These are phyloP conservation scores for Caenorhabditis wallacei DNA, from an alignment of 2,888 invertebrate genomes.

Conservation along the genomic window DNA sequence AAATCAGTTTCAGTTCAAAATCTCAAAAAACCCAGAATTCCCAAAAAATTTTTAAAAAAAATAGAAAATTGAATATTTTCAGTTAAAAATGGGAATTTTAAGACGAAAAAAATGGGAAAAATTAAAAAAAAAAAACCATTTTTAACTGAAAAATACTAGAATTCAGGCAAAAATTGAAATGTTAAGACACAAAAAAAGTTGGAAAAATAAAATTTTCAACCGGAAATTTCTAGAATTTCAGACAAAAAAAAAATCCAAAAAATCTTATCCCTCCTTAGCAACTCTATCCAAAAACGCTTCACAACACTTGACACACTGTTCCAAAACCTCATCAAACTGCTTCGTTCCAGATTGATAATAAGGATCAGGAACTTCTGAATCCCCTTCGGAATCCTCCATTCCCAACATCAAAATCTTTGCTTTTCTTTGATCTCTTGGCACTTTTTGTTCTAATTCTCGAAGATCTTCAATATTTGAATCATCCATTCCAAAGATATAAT, in stretches of 20 bases:
- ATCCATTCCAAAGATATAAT: conserved; percentile 97
- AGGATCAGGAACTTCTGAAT: conserved; percentile 89
- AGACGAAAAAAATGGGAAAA: too few species aligned
- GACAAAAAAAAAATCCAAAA: background rate
- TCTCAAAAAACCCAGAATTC: too few species aligned
- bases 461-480: conserved; percentile 88
- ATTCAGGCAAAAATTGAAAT: too few species aligned
- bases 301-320: conserved; percentile 88
- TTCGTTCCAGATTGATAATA: conserved; percentile 89
- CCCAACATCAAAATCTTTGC: conserved; percentile 91
- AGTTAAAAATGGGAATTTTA: too few species aligned
- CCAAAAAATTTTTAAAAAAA: too few species aligned
- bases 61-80: too few species aligned
- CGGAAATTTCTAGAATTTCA: background rate
- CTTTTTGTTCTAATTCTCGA: conserved; percentile 72
- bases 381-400: conserved; percentile 88
- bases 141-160: too few species aligned
- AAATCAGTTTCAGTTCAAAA: too few species aligned
- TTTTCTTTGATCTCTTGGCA: conserved; percentile 83
- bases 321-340: conserved; percentile 88
- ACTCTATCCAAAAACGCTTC: conserved; percentile 86
- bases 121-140: too few species aligned
- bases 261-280: conserved; percentile 16
- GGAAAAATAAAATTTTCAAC: too few species aligned
- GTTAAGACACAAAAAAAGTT: too few species aligned